A percentile compares a stretch with the other conserved stretches of the same genome.
phyloP scores from a whole-genome alignment of 2,113 vertebrate species.

The Otus sunia region DNA sequence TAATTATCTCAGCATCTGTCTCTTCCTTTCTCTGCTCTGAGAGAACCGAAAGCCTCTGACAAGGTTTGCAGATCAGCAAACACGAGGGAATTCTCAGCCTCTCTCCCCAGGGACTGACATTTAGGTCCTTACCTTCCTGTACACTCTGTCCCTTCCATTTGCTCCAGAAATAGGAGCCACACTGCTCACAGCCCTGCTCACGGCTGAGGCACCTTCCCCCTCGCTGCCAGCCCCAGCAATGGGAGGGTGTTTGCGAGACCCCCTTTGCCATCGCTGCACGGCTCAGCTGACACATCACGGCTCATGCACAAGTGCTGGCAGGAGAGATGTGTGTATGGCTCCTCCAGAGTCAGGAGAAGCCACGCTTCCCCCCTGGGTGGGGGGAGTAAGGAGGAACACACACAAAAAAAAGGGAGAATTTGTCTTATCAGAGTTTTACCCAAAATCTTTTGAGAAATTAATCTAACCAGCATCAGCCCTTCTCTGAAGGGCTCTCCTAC shows the following conservation, averaged over 20 bases:
- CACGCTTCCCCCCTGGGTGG: rapidly evolving
- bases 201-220: rapidly evolving
- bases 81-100: not conserved
- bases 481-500: not conserved
- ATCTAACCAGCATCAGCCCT: not conserved
- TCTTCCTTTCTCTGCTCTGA: not conserved
- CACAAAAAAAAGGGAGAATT: not conserved
- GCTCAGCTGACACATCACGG: not conserved
- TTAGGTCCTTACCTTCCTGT: not conserved
- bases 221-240: not conserved
- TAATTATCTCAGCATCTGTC: slow-evolving; percentile 62
- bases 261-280: rapidly evolving
- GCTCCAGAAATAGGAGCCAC: not conserved
- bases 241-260: not conserved
- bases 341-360: not conserved
- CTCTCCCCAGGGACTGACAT: not conserved
- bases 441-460: not conserved
- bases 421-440: not conserved
- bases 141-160: not conserved
- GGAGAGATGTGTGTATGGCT: not conserved
- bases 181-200: not conserved
- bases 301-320: not conserved
- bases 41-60: slow-evolving; percentile 4
- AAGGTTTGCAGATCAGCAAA: slow-evolving; percentile 41
- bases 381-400: not conserved